phyloP scores from a whole-genome alignment of 1,140 invertebrate genomes.

The Ganaspis sp. region DNA sequence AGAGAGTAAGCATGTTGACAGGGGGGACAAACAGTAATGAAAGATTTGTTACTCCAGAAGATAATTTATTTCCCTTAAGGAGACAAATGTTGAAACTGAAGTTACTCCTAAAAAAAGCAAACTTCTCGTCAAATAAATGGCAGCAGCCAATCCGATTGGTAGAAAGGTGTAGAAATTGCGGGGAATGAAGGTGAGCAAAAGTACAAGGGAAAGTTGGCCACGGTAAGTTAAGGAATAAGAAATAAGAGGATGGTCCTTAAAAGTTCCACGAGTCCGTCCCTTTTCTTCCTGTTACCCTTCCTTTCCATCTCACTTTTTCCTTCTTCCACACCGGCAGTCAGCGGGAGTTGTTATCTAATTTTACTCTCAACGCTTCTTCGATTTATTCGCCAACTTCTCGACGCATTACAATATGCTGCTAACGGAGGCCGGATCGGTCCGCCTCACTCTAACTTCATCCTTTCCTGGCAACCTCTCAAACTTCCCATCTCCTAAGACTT shows the following conservation, averaged over 20 bases:
- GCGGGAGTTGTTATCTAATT: constrained; percentile 76
- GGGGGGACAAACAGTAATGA: constrained; percentile 51
- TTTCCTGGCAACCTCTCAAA: constrained; percentile 51
- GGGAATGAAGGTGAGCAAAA: constrained; percentile 40
- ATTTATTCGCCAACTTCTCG: constrained; percentile 76
- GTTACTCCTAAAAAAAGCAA: constrained; percentile 73
- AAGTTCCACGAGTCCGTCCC: constrained; percentile 71
- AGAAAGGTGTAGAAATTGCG: constrained; percentile 35
- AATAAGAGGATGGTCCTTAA: constrained; percentile 74
- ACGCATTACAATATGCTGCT: constrained; percentile 76
- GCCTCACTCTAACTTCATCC: constrained; percentile 42
- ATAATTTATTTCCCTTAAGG: constrained; percentile 67
- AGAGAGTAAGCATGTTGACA: constrained; percentile 46
- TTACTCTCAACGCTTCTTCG: constrained; percentile 77
- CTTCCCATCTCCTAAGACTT: constrained; percentile 38
- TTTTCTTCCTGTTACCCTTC: constrained; percentile 53
- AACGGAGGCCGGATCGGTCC: constrained; percentile 67
- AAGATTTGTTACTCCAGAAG: constrained; percentile 50
- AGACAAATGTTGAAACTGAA: constrained; percentile 65
- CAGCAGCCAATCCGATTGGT: constrained; percentile 32
- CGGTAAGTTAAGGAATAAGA: constrained; percentile 52
- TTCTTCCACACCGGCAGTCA: constrained; percentile 60
- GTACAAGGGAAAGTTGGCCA: constrained; percentile 41
- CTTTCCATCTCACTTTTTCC: constrained; percentile 39
- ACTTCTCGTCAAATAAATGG: constrained; percentile 64